Percentiles rank a stretch among this genome's conserved stretches.
phyloP scores from a whole-genome alignment of 2,888 invertebrate species.

The Desoria tigrina region DNA sequence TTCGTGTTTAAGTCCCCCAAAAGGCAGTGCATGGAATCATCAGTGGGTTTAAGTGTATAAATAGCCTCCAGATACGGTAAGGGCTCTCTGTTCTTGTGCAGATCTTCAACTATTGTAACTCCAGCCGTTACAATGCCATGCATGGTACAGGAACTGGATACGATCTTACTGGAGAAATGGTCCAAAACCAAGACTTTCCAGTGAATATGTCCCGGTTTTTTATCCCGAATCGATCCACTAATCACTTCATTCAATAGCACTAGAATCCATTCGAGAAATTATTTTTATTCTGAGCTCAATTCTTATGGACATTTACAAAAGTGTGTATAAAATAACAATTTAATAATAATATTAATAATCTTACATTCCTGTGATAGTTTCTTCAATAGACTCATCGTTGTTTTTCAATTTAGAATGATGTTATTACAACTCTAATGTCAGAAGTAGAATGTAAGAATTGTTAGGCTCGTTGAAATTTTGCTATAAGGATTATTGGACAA shows the following conservation, averaged over 20 bases:
- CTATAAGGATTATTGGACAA: too few species aligned
- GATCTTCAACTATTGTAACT: slow-evolving; percentile 49
- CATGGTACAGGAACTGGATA: slow-evolving; percentile 50
- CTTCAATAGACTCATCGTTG: slow-evolving; percentile 11
- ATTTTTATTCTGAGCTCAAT: too few species aligned
- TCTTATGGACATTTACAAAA: too few species aligned
- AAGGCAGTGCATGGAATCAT: slow-evolving; percentile 37
- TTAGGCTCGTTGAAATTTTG: too few species aligned
- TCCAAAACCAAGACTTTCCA: slow-evolving; percentile 50
- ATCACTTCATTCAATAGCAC: slow-evolving; percentile 48
- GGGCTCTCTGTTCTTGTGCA: slow-evolving; percentile 48
- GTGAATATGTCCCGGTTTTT: slow-evolving; percentile 14
- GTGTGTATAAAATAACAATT: too few species aligned
- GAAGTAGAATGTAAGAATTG: too few species aligned
- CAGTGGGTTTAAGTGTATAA: slow-evolving; percentile 44
- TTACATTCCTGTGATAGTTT: slow-evolving; percentile 17
- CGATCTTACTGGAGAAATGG: slow-evolving; percentile 41
- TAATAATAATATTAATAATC: too few species aligned
- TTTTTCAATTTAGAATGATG: too few species aligned
- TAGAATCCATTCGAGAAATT: slow-evolving; percentile 12
- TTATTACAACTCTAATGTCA: too few species aligned
- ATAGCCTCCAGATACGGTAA: slow-evolving; percentile 49
- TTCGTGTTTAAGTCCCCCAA: slow-evolving; percentile 34
- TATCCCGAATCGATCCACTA: slow-evolving; percentile 25
- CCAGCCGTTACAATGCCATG: slow-evolving; percentile 49